Evolutionary conservation across 2,113 vertebrate genomes (phyloP).

Genomic region (Montifringilla adamsi): DNA sequence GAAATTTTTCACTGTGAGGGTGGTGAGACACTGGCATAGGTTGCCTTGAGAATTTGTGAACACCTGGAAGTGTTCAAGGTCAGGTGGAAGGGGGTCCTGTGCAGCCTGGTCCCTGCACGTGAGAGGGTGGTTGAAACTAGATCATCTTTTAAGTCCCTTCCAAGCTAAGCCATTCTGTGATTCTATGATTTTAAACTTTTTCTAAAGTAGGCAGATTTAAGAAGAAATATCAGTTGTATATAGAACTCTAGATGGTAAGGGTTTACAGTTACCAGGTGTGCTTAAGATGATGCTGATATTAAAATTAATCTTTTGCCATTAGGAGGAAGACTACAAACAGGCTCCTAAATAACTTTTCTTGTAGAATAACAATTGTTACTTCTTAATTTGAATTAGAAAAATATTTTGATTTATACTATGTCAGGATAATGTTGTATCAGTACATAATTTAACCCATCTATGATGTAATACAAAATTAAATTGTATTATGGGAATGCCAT

Average conservation of each 20-base stretch:
- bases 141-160: not conserved
- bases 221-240: not conserved
- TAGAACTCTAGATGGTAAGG: not conserved
- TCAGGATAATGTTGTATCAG: not conserved
- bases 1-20: not conserved
- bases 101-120: not conserved
- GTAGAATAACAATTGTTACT: not conserved
- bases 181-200: not conserved
- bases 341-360: not conserved
- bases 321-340: not conserved
- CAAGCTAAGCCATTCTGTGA: not conserved
- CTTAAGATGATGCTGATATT: not conserved
- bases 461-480: not conserved
- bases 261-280: not conserved
- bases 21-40: not conserved
- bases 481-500: not conserved
- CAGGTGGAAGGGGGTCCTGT: not conserved
- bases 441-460: not conserved
- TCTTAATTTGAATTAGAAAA: not conserved
- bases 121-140: not conserved
- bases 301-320: not conserved
- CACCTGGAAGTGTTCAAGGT: not conserved
- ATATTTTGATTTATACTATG: not conserved
- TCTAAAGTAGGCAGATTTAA: not conserved
- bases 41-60: not conserved